These are phyloP conservation scores for Orgyia antiqua DNA, from an alignment of 2,888 invertebrate genomes.

Conservation along the genomic window DNA sequence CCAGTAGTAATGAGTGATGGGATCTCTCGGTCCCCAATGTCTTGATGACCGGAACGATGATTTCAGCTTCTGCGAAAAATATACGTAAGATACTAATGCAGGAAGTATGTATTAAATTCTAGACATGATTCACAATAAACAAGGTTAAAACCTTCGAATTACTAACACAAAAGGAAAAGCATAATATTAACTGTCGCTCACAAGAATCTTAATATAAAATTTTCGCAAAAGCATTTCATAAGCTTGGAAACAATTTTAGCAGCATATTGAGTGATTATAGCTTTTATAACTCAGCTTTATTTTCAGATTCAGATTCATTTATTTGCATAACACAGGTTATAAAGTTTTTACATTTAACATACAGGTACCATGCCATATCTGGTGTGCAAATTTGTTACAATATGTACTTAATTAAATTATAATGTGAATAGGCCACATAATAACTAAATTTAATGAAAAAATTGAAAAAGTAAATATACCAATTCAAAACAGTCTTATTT, in stretches of 20 bases:
- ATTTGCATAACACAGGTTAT: not conserved
- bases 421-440: too few relatives aligned
- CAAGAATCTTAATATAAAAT: conserved; percentile 16
- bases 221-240: too few relatives aligned
- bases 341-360: not conserved
- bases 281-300: not conserved
- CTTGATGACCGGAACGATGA: conserved; percentile 59
- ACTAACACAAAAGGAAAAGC: conserved; percentile 17
- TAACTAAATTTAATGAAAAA: too few relatives aligned
- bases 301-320: not conserved
- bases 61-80: conserved; percentile 53
- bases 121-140: conserved; percentile 16
- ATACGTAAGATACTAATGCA: conserved; percentile 17
- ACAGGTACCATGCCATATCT: too few relatives aligned
- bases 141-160: conserved; percentile 31
- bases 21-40: conserved; percentile 68
- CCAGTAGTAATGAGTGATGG: conserved; percentile 68
- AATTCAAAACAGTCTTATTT: too few relatives aligned
- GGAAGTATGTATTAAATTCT: conserved; percentile 22
- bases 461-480: too few relatives aligned
- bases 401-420: too few relatives aligned
- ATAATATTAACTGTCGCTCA: conserved; percentile 11
- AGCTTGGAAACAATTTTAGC: too few relatives aligned
- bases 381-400: too few relatives aligned
- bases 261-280: not conserved